Conservation (phyloP, 1,140 invertebrate genomes). For the Drosophila micromelanica region DNA sequence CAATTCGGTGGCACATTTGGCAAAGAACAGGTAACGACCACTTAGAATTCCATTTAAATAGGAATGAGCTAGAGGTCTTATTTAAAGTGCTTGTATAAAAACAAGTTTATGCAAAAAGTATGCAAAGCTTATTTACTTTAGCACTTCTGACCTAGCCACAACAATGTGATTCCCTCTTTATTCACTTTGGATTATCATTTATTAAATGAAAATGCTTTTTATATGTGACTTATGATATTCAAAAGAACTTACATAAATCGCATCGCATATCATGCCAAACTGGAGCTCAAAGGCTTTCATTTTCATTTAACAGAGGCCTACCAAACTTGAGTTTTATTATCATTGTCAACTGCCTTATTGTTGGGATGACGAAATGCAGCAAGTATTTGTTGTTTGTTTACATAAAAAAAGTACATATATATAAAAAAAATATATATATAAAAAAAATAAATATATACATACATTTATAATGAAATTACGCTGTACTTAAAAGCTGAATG, state of each 20-base stretch:
- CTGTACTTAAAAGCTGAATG: not conserved
- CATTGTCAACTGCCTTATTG: not conserved
- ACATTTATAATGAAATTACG: constrained; percentile 15
- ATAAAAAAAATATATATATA: too few species aligned
- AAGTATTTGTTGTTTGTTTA: not conserved
- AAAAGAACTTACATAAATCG: not conserved
- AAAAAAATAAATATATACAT: too few species aligned
- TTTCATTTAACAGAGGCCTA: not conserved
- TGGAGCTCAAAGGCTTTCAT: not conserved
- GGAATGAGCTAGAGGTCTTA: too few species aligned
- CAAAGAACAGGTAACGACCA: too few species aligned
- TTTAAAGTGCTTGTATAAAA: too few species aligned
- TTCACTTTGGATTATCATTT: constrained; percentile 4
- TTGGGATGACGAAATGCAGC: constrained; percentile 6
- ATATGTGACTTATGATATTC: constrained; percentile 12
- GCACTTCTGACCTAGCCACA: not conserved
- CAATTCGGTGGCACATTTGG: too few species aligned
- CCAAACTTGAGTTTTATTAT: constrained; percentile 11
- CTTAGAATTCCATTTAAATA: too few species aligned
- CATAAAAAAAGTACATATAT: not conserved
- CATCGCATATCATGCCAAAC: not conserved
- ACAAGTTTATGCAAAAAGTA: constrained; percentile 1
- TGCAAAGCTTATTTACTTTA: not conserved
- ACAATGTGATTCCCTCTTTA: not conserved
- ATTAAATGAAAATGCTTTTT: constrained; percentile 1